A percentile compares a stretch with the other conserved stretches of the same genome.
Conservation (phyloP, 2,113 vertebrate species). For the Labeo rohita region DNA sequence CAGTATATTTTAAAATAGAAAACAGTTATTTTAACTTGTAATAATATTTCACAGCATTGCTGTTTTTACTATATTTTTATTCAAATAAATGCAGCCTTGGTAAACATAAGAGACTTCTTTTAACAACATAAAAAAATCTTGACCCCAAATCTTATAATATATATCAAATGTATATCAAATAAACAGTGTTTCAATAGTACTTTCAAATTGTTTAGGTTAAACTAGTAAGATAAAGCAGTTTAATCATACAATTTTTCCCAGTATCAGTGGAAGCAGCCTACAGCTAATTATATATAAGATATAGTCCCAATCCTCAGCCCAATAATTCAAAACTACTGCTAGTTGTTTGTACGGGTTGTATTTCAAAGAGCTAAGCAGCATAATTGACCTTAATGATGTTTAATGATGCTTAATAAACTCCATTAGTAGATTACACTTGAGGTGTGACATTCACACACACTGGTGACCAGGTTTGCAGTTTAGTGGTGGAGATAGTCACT, state of each 20-base stretch:
- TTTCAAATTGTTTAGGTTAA: neutral
- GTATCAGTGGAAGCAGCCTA: neutral
- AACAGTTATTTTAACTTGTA: neutral
- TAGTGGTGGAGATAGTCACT: slow-evolving; percentile 54
- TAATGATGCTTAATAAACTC: slow-evolving; percentile 64
- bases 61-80: neutral
- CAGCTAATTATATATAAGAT: neutral
- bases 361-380: slow-evolving; percentile 43
- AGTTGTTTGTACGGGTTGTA: slow-evolving; percentile 31
- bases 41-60: neutral
- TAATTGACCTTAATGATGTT: slow-evolving; percentile 50
- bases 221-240: neutral
- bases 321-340: neutral
- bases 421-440: slow-evolving; percentile 66
- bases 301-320: neutral
- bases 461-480: slow-evolving; percentile 60
- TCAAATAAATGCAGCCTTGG: neutral
- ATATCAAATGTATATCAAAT: neutral
- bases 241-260: neutral
- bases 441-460: slow-evolving; percentile 75
- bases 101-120: neutral
- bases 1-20: neutral
- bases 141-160: neutral
- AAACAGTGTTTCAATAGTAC: neutral
- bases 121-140: neutral